Evolutionary conservation across 2,888 invertebrate genomes (phyloP).

Genomic region (Myathropa florea): DNA sequence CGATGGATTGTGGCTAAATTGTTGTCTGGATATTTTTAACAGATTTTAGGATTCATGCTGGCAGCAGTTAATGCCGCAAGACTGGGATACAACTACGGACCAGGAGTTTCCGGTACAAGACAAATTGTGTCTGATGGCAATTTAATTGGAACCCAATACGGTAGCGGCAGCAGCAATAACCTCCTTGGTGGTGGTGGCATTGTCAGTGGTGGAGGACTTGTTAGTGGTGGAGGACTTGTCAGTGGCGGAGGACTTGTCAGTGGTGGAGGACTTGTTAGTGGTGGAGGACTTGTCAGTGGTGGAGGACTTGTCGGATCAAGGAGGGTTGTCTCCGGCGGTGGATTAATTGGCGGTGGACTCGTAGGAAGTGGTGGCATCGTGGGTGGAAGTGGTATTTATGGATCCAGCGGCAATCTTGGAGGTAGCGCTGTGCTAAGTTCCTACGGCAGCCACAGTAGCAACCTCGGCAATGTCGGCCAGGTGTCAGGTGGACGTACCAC

Average conservation of each 20-base stretch:
- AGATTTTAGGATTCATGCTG: background rate
- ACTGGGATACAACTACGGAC: background rate
- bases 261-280: background rate
- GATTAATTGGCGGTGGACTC: background rate
- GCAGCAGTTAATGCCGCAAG: background rate
- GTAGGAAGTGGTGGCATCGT: background rate
- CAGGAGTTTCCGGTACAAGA: background rate
- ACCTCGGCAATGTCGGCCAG: background rate
- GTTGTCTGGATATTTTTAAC: background rate
- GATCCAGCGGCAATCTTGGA: no score
- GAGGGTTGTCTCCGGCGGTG: no score
- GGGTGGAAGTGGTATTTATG: background rate
- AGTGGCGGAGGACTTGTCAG: background rate
- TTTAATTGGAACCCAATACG: slow-evolving; percentile 2
- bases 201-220: background rate
- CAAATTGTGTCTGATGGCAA: background rate
- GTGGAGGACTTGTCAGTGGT: background rate
- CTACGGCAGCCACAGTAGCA: slow-evolving; percentile 35
- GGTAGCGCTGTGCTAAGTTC: slow-evolving; percentile 26
- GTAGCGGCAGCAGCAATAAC: background rate
- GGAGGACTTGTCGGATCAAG: background rate
- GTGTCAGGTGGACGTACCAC: background rate
- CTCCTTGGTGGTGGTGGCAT: background rate
- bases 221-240: background rate
- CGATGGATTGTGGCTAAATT: background rate